Percentiles rank a stretch among this genome's conserved stretches.
These are phyloP conservation scores for Gulo gulo DNA, from an alignment of 2,113 vertebrate genomes.

Conservation along the genomic window DNA sequence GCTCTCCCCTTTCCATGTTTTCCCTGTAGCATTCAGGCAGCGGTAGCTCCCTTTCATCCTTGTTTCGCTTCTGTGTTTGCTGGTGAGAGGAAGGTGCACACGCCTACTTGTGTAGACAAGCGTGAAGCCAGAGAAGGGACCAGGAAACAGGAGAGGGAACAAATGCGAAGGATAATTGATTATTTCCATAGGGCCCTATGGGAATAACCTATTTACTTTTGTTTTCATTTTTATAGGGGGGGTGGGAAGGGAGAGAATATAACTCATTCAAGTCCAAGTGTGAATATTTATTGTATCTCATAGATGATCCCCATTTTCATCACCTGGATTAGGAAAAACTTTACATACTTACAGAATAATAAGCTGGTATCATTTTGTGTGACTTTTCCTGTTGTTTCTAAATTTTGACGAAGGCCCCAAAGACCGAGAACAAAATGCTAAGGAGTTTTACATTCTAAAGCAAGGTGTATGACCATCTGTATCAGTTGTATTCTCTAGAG, in stretches of 20 bases:
- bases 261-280: not conserved
- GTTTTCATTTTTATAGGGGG: not conserved
- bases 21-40: not conserved
- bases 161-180: not conserved
- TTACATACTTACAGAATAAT: conserved; percentile 10
- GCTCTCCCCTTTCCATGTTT: not conserved
- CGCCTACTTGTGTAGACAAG: not conserved
- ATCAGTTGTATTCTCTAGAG: not conserved
- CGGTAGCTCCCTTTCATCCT: not conserved
- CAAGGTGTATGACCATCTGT: not conserved
- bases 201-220: not conserved
- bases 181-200: not conserved
- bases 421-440: not conserved
- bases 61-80: conserved; percentile 31
- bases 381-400: not conserved
- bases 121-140: not conserved
- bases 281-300: not conserved
- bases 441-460: not conserved
- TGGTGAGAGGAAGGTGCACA: not conserved
- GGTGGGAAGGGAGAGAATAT: not conserved
- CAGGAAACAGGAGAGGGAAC: not conserved
- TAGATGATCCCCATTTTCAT: not conserved
- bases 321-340: not conserved
- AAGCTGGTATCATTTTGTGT: not conserved
- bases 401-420: not conserved